A percentile compares a stretch with the other conserved stretches of the same genome.
These are phyloP conservation scores for Acrobasis suavella DNA, from an alignment of 2,888 invertebrate species.

Conservation along the genomic window DNA sequence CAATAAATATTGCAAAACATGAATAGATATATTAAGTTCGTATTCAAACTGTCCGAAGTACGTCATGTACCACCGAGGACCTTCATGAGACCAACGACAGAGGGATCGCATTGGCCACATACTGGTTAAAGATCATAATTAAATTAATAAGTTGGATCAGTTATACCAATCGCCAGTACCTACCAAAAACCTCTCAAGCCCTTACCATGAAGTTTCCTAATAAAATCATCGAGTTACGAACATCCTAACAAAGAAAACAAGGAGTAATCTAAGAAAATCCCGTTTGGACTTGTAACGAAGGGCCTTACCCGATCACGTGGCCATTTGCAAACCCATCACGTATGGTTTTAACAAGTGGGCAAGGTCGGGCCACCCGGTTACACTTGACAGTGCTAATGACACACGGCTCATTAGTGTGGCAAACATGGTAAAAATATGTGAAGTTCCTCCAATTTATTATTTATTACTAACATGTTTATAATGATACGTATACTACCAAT, in stretches of 20 bases:
- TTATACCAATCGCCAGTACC: background rate
- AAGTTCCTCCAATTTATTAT: too few species aligned
- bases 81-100: too few species aligned
- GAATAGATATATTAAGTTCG: too few species aligned
- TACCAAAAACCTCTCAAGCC: slow-evolving; percentile 5
- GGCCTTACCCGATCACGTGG: slow-evolving; percentile 37
- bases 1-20: too few species aligned
- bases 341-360: slow-evolving; percentile 34
- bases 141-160: background rate
- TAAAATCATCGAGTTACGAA: slow-evolving; percentile 21
- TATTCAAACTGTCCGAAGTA: too few species aligned
- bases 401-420: slow-evolving; percentile 11
- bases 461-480: too few species aligned
- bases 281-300: slow-evolving; percentile 33
- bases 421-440: background rate
- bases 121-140: too few species aligned
- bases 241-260: slow-evolving; percentile 19
- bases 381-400: slow-evolving; percentile 16
- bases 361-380: slow-evolving; percentile 34
- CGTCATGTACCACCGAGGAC: too few species aligned
- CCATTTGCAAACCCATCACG: slow-evolving; percentile 43
- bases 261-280: slow-evolving; percentile 19
- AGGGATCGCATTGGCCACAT: too few species aligned
- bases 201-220: slow-evolving; percentile 13
- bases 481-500: too few species aligned